Base-by-base conservation (phyloP, 2,113 vertebrate genomes). In the Mustela lutreola region DNA sequence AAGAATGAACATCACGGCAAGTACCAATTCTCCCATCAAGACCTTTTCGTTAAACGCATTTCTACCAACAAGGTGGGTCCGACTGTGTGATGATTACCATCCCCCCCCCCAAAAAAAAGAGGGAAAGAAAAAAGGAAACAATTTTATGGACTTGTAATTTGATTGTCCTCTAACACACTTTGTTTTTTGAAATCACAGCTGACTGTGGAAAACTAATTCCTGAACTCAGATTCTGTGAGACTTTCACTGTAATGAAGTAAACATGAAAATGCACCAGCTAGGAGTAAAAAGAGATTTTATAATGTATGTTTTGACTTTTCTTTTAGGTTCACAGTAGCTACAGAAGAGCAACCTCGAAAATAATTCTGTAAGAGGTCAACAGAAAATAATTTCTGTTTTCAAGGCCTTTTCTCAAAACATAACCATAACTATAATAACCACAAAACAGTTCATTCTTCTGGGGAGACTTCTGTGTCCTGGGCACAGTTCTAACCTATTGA, bases 181-280 rank as follows among this genome's bases (percentile, higher is more conserved):
- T 91, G 26, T 19, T 56, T 89, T 94, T 48, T 82, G 12, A 83
- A 97, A 93, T 85, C 42, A 84, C 28, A 79, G 45, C 36, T 58
- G 26, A 92, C 21, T n/a, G 36, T 0, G 67, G 42, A 76, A 93
- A 81, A 85, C 15, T 36, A 62, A 60, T 83, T 91, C 63, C 33
- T 73, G 19, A 92, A 19, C 19, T 78, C 45, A 45, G 70, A 76
- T n/a, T 75, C 86, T 76, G 1, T 86, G 60, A 42, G 58, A 76
- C 42, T 93, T 87, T 85, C 76, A 81, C 65, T 90, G 89, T 82
- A 88, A 33, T 45, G 65, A 94, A 84, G 28, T 15, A 67, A 21
- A 16, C 45, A 53, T 28, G 60, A 65, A 60, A 95, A 87, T n/a
- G 22, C 67, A 45, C 75, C 65, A 56, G 62, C 11, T 58, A 45